Evolutionary conservation across 2,888 invertebrate species (phyloP).

Genomic region (Luffia ferchaultella): DNA sequence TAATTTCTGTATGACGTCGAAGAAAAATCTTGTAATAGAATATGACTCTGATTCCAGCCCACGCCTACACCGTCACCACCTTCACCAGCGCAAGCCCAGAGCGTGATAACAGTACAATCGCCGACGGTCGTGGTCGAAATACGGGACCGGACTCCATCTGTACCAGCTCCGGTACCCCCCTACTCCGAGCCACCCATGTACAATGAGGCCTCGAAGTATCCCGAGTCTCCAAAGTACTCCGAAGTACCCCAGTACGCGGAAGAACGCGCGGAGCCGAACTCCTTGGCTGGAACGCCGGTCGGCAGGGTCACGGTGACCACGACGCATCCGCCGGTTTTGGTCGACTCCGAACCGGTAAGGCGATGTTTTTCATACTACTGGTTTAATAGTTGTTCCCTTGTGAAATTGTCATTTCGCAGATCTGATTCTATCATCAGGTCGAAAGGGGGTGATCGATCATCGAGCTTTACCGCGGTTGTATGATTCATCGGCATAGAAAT

Average conservation of each 20-base stretch:
- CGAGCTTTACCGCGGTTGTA: too few relatives aligned
- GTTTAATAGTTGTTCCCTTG: too few relatives aligned
- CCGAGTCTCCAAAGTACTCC: not conserved
- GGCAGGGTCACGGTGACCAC: slow-evolving; percentile 86
- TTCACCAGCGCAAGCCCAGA: slow-evolving; percentile 9
- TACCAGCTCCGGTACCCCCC: slow-evolving; percentile 12
- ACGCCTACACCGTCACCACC: slow-evolving; percentile 12
- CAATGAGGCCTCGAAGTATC: not conserved
- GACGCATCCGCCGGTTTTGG: slow-evolving; percentile 82
- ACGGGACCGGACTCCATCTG: slow-evolving; percentile 14
- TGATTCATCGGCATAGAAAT: too few relatives aligned
- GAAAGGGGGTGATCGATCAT: too few relatives aligned
- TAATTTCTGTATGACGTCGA: too few relatives aligned
- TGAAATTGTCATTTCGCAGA: too few relatives aligned
- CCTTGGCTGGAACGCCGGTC: slow-evolving; percentile 73
- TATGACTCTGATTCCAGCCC: too few relatives aligned
- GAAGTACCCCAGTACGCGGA: not conserved
- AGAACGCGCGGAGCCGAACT: slow-evolving; percentile 58
- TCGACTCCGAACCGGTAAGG: slow-evolving; percentile 63
- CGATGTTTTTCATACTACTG: too few relatives aligned
- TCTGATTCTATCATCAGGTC: too few relatives aligned
- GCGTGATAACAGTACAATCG: slow-evolving; percentile 12
- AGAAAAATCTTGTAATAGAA: too few relatives aligned
- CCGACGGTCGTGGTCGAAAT: slow-evolving; percentile 16
- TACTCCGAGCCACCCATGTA: slow-evolving; percentile 6